A percentile compares a stretch with the other conserved stretches of the same genome.
phyloP scores from a whole-genome alignment of 1,140 invertebrate species.

The Thalassaphorura encarpata region DNA sequence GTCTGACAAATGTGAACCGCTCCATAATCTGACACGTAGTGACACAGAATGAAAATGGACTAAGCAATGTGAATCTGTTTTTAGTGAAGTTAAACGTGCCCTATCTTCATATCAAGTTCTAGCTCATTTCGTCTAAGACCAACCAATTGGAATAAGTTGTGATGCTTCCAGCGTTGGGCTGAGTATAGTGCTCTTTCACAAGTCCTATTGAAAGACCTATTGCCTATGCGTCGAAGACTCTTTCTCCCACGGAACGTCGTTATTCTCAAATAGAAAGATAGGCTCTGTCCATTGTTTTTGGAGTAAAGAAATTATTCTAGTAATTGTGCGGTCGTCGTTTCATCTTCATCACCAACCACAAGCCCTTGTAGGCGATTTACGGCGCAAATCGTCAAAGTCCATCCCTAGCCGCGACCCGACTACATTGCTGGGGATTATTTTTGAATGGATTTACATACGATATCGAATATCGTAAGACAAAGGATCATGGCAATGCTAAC shows the following conservation, averaged over 20 bases:
- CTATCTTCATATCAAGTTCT: not conserved
- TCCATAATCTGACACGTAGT: conserved; percentile 34
- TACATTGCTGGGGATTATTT: conserved; percentile 26
- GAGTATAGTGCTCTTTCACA: conserved; percentile 36
- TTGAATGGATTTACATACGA: conserved; percentile 17
- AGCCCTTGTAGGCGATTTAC: conserved; percentile 40
- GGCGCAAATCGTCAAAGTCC: conserved; percentile 13
- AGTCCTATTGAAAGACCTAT: conserved; percentile 34
- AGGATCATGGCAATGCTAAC: not conserved
- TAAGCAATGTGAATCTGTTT: not conserved
- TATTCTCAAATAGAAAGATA: conserved; percentile 41
- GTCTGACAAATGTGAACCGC: not conserved
- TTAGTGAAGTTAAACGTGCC: not conserved
- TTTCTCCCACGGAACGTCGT: conserved; percentile 35
- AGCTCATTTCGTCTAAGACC: conserved; percentile 28
- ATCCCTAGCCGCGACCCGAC: conserved; percentile 29
- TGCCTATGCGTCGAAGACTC: conserved; percentile 35
- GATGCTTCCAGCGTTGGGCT: conserved; percentile 36
- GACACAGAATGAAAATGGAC: not conserved
- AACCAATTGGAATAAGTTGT: conserved; percentile 31
- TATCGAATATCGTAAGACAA: conserved; percentile 28
- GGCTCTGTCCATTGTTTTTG: conserved; percentile 38
- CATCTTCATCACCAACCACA: conserved; percentile 43
- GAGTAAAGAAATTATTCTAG: conserved; percentile 36
- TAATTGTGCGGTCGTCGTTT: conserved; percentile 37